Percentiles rank a stretch among this genome's conserved stretches.
phyloP scores from a whole-genome alignment of 2,113 vertebrate species.

The Vombatus ursinus region DNA sequence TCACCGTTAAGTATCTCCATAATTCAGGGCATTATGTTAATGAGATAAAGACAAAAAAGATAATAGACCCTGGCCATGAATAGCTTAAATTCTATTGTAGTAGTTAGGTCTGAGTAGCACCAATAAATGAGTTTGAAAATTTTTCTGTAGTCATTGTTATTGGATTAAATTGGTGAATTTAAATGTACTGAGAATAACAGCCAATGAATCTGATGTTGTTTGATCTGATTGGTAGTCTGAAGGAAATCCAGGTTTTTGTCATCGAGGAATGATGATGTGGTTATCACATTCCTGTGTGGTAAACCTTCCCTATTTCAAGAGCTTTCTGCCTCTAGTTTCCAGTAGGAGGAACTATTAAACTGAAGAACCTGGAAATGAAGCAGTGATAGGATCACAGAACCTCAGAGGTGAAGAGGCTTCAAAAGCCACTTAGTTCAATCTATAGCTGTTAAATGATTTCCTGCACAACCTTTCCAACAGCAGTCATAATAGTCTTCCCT shows the following conservation, averaged over 20 bases:
- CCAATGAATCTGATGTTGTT: background rate
- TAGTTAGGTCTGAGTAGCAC: background rate
- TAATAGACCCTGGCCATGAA: background rate
- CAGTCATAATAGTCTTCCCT: background rate
- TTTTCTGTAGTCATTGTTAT: background rate
- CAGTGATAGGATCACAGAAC: background rate
- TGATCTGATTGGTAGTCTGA: background rate
- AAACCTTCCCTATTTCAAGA: background rate
- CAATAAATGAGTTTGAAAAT: background rate
- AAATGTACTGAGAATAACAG: background rate
- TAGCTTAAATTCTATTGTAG: background rate
- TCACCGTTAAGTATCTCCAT: background rate
- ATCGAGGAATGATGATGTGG: background rate
- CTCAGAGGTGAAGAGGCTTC: background rate
- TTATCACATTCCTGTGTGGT: background rate
- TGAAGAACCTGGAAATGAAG: background rate
- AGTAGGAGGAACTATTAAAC: background rate
- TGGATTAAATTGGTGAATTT: background rate
- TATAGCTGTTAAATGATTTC: background rate
- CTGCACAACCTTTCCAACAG: background rate
- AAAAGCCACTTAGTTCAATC: background rate
- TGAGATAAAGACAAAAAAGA: background rate
- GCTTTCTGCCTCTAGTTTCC: background rate
- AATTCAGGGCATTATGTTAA: no score
- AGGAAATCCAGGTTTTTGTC: background rate